Evolutionary conservation across 2,113 vertebrate genomes (phyloP), one percentile per base, ranked within the genome.

Genomic region (Daboia siamensis): DNA sequence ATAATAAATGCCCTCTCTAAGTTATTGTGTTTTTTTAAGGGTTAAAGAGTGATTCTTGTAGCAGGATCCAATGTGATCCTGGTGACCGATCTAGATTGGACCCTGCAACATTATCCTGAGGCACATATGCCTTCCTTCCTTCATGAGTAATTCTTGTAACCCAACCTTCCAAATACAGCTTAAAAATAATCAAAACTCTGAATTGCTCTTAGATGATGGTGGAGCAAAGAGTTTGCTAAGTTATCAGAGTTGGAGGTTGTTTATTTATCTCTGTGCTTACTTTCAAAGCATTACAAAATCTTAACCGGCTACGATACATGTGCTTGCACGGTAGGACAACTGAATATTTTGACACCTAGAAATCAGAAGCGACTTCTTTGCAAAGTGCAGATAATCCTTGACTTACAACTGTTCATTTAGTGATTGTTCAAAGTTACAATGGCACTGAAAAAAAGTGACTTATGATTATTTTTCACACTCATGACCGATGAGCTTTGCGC

Each of bases 401-500:
- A 61, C 10, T 61, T 61, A 61, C 3, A 0, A 61, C 24, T 10
- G 24, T 61, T 61, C 24, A 29, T 29, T 61, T 61, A 61, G 59
- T 61, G 24, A 61, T 24, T 3, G 24, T 26, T 61, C 24, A 61
- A 61, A 59, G 8, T 59, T 59, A 59, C 57, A 24, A 26, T 9
- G 2, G 7, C 8, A 10, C 3, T 21, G 8, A 59, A 59, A 59
- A 59, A 59, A 39, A 39, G 39, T n/a, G 61, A n/a, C 61, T 64
- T 64, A n/a, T 64, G 26, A n/a, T 4, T 69, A 1, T 69, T 69
- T 69, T 69, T 5, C 29, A 69, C 29, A 69, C 11, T 69, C 61
- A 69, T n/a, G 61, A n/a, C 29, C 4, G 39, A 39, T 39, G 98
- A 57, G 98, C 97, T 88, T 99, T 98, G 96, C 98, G 98, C 86